A percentile compares a stretch with the other conserved stretches of the same genome.
Evolutionary conservation across 1,140 invertebrate species (phyloP).

Genomic region (Drosophila varians): DNA sequence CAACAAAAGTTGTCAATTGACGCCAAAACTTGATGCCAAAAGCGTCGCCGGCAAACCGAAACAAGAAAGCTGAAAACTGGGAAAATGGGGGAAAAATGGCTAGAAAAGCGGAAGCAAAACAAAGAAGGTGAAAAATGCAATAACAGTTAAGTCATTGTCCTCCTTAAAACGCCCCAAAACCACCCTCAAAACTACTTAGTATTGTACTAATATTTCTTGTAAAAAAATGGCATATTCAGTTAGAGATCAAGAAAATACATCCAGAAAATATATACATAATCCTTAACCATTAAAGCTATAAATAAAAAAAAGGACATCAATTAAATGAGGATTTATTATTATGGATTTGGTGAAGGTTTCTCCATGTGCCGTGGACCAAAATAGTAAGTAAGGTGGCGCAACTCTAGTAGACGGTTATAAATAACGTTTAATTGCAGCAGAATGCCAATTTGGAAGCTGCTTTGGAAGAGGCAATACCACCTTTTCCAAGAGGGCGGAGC

Average conservation of each 20-base stretch:
- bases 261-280: not conserved
- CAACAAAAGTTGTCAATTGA: slow-evolving; percentile 79
- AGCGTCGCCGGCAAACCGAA: slow-evolving; percentile 40
- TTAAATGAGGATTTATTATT: not conserved
- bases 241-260: not conserved
- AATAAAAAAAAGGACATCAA: not conserved
- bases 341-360: not conserved
- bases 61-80: slow-evolving; percentile 17
- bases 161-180: slow-evolving; percentile 4
- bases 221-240: not conserved
- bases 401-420: slow-evolving; percentile 61
- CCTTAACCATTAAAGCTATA: not conserved
- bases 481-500: not conserved
- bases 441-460: slow-evolving; percentile 62
- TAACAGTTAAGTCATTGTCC: slow-evolving; percentile 76
- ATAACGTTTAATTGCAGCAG: slow-evolving; percentile 77
- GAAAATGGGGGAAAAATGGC: slow-evolving; percentile 2
- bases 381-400: not conserved
- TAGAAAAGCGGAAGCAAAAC: slow-evolving; percentile 33
- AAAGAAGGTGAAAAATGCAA: slow-evolving; percentile 75
- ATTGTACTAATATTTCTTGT: too few species aligned
- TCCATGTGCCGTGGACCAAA: not conserved
- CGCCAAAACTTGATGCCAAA: slow-evolving; percentile 74
- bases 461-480: slow-evolving; percentile 5
- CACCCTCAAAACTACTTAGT: too few species aligned